Conservation (phyloP, 2,888 invertebrate genomes). For the Epistrophe grossulariae region DNA sequence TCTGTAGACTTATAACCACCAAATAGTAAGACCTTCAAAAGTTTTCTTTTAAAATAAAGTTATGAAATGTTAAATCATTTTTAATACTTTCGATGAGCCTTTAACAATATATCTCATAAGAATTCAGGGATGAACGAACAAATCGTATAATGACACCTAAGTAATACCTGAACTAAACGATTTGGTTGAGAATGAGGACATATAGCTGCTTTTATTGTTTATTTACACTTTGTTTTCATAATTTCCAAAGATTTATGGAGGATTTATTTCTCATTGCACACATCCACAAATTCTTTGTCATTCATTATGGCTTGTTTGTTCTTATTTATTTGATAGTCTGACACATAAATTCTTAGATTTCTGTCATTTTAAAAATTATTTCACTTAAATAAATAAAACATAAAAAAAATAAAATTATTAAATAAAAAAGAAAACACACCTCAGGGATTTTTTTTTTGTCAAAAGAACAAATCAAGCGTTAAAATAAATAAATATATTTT, state of each 20-base stretch:
- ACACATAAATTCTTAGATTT: constrained; percentile 41
- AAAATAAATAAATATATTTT: constrained; percentile 16
- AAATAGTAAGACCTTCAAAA: not conserved
- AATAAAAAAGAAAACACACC: not conserved
- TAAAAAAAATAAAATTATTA: constrained; percentile 16
- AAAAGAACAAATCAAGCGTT: constrained; percentile 4
- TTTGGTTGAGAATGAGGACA: constrained; percentile 25
- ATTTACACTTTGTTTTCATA: constrained; percentile 61
- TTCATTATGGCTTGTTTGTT: constrained; percentile 28
- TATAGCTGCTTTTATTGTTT: constrained; percentile 45
- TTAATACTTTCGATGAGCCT: not conserved
- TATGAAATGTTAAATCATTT: not conserved
- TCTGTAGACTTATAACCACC: not conserved
- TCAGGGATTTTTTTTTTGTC: not conserved
- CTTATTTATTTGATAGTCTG: constrained; percentile 47
- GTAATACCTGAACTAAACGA: constrained; percentile 8
- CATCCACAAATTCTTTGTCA: constrained; percentile 13
- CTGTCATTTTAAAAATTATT: constrained; percentile 53
- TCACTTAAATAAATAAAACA: constrained; percentile 32
- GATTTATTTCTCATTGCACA: constrained; percentile 35
- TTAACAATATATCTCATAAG: not conserved
- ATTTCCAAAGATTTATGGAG: constrained; percentile 60
- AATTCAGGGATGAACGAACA: constrained; percentile 10
- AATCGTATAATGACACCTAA: constrained; percentile 37
- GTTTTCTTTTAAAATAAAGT: not conserved